Evolutionary conservation across 37 sponge, comb jelly and placozoan species (phyloP).

Genomic region (Mnemiopsis leidyi): DNA sequence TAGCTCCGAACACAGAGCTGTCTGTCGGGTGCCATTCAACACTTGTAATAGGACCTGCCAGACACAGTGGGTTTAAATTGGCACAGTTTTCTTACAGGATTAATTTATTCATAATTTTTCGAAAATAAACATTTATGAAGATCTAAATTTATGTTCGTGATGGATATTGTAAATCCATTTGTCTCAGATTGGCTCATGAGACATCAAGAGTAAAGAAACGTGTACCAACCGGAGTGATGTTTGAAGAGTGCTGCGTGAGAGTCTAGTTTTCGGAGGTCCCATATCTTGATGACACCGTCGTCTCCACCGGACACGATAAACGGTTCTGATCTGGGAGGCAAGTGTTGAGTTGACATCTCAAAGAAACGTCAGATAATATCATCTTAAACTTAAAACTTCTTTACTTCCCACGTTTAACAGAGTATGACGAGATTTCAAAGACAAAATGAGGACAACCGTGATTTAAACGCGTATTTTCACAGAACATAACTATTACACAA

Average conservation of each 20-base stretch:
- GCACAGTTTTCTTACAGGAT: too few relatives aligned
- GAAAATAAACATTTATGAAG: too few relatives aligned
- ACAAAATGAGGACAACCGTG: neutral
- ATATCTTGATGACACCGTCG: constrained; percentile 90
- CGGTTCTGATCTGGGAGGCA: constrained; percentile 73
- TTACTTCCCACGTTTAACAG: neutral
- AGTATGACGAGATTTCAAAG: too few relatives aligned
- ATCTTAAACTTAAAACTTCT: neutral
- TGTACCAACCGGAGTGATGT: constrained; percentile 80
- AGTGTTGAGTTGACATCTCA: too few relatives aligned
- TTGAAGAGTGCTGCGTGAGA: constrained; percentile 81
- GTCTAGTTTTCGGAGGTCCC: constrained; percentile 90
- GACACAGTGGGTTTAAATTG: neutral
- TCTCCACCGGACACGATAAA: constrained; percentile 92
- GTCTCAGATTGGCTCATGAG: too few relatives aligned
- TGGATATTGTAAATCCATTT: too few relatives aligned
- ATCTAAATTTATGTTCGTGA: too few relatives aligned
- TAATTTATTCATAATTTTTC: too few relatives aligned
- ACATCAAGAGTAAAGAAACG: too few relatives aligned
- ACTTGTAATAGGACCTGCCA: constrained; percentile 78
- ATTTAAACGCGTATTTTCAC: too few relatives aligned
- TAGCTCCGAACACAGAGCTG: constrained; percentile 90
- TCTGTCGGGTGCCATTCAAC: constrained; percentile 94
- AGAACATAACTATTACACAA: too few relatives aligned
- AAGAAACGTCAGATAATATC: neutral